phyloP scores from a whole-genome alignment of 2,797 vertebrate species.

The Sebastes alutus region DNA sequence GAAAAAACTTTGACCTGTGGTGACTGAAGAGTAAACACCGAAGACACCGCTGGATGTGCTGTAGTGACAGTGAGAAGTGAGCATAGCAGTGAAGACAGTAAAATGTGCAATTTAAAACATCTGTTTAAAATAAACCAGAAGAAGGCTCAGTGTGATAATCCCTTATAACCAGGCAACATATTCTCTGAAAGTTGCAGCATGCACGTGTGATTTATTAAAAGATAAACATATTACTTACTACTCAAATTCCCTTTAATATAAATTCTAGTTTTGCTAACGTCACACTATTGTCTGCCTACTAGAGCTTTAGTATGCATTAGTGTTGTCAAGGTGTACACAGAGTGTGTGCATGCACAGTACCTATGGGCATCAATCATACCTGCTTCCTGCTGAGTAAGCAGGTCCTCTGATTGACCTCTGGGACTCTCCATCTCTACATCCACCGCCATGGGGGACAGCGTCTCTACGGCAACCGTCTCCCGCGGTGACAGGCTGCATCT shows the following conservation, averaged over 20 bases:
- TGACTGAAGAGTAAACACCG: conserved; percentile 49
- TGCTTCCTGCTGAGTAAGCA: conserved; percentile 35
- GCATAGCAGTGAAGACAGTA: not conserved
- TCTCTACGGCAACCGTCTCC: conserved; percentile 39
- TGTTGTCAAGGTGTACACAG: not conserved
- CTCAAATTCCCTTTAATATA: not conserved
- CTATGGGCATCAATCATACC: conserved; percentile 43
- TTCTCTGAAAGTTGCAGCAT: too few relatives aligned
- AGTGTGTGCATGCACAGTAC: not conserved
- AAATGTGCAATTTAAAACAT: not conserved
- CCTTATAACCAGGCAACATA: not conserved
- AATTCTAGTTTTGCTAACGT: not conserved
- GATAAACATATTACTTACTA: not conserved
- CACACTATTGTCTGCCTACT: not conserved
- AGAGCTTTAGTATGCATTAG: not conserved
- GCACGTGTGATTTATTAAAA: too few relatives aligned
- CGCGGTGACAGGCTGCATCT: conserved; percentile 67
- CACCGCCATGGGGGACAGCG: conserved; percentile 52
- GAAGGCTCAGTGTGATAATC: not conserved
- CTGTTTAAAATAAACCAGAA: not conserved
- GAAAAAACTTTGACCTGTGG: conserved; percentile 68
- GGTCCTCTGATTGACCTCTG: conserved; percentile 26
- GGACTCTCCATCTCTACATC: conserved; percentile 83
- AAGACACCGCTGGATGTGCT: conserved; percentile 61
- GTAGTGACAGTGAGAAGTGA: conserved; percentile 51